phyloP scores from a whole-genome alignment of 2,113 vertebrate genomes.

The Alligator sinensis region DNA sequence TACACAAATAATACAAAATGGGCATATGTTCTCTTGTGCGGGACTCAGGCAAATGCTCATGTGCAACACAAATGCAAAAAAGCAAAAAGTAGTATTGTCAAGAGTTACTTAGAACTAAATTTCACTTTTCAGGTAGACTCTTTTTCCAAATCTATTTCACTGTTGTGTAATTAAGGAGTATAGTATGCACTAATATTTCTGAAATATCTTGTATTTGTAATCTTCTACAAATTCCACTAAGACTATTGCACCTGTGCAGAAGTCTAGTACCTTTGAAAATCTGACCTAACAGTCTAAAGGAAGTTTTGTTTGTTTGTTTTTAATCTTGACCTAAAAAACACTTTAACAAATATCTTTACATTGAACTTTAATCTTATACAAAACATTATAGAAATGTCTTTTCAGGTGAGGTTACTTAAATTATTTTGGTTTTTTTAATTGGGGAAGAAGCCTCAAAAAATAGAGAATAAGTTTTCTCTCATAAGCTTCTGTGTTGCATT shows the following conservation, averaged over 20 bases:
- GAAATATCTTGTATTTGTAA: neutral
- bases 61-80: neutral
- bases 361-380: rapidly evolving
- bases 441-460: neutral
- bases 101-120: neutral
- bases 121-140: rapidly evolving
- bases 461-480: neutral
- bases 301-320: neutral
- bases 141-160: rapidly evolving
- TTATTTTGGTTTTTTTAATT: neutral
- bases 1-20: neutral
- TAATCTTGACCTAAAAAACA: neutral
- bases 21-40: neutral
- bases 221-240: rapidly evolving
- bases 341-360: neutral
- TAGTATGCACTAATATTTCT: neutral
- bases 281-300: rapidly evolving
- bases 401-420: neutral
- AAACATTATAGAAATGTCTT: rapidly evolving
- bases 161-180: rapidly evolving
- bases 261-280: neutral
- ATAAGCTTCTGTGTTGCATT: no score
- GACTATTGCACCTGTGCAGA: rapidly evolving
- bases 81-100: neutral
- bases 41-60: neutral